Conservation (phyloP, 1,140 invertebrate species). For the Thalassaphorura encarpata region DNA sequence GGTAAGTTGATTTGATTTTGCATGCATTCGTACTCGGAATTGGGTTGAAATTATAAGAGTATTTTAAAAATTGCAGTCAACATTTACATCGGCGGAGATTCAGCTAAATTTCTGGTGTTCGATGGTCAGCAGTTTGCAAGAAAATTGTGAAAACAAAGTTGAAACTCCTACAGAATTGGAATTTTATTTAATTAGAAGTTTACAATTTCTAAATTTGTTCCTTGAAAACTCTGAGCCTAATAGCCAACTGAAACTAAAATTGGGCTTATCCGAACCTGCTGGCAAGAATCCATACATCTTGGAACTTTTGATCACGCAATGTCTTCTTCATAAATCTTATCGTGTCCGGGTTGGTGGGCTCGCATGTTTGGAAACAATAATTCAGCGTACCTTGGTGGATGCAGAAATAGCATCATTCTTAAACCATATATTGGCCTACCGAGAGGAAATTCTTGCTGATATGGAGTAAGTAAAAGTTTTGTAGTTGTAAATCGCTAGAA, state of each 20-base stretch:
- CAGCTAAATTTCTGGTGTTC: slow-evolving; percentile 15
- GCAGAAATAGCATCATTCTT: slow-evolving; percentile 6
- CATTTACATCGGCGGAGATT: not conserved
- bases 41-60: no score
- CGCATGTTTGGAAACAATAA: slow-evolving; percentile 9
- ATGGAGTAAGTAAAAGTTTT: slow-evolving; percentile 14
- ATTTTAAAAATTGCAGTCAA: no score
- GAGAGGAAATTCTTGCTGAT: slow-evolving; percentile 17
- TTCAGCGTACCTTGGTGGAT: not conserved
- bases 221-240: not conserved
- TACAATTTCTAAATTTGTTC: slow-evolving; percentile 18
- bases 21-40: not conserved
- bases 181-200: slow-evolving; percentile 13
- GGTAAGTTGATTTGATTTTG: slow-evolving; percentile 11
- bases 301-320: slow-evolving; percentile 17
- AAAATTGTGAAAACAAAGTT: not conserved
- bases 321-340: slow-evolving; percentile 15
- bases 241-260: not conserved
- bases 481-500: not conserved
- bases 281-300: no score
- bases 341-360: slow-evolving; percentile 13
- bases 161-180: not conserved
- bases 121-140: not conserved
- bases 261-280: no score
- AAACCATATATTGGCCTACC: slow-evolving; percentile 2